Evolutionary conservation across 1,140 invertebrate genomes (phyloP), one percentile per base, ranked within the genome.

Genomic region (Drosophila rhopaloa): DNA sequence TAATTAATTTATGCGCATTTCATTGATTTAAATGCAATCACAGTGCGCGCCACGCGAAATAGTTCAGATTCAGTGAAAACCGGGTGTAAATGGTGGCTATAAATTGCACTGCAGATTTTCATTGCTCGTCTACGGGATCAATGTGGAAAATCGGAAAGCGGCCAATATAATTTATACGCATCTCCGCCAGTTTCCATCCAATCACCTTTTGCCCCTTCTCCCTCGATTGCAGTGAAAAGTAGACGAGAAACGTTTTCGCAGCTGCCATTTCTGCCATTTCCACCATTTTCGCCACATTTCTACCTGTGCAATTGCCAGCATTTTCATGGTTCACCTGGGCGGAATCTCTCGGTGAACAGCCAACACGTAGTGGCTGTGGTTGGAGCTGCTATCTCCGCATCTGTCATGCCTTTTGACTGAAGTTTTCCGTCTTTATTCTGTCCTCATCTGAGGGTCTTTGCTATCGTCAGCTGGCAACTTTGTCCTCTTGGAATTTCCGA

Each of bases 1-100:
- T 83, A 86, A 86, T 86, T 86, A 86, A 86, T 86, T 86, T 88
- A 86, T 88, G 79, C 83, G 83, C 79, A 88, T 86, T 86, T 83
- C 66, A 86, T 88, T 88, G 83, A 88, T 76, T 79, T 76, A 55
- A 58, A 81, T 63, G 78, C 55, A 70, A 77, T 55, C 48, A 32
- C 51, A 51, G n/a, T 7, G 48, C 8, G 27, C 48, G 48, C 29
- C 48, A 55, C 58, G 40, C 32, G 8, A 67, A 76, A 60, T 58
- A 66, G 62, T 74, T 68, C 46, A 59, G 43, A 35, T 11, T 13
- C 38, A 35, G 29, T 16, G 48, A 53, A 43, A 62, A 40, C 11
- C 38, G 10, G 50, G 16, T 7, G 16, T 50, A 53, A 63, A 11
- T 41, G 27, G 14, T 16, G n/a, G 67, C 67, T 40, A 71, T 71